These are phyloP conservation scores for Poeciliopsis paucimaculata DNA, from an alignment of 2,797 vertebrate genomes.

Conservation along the genomic window DNA sequence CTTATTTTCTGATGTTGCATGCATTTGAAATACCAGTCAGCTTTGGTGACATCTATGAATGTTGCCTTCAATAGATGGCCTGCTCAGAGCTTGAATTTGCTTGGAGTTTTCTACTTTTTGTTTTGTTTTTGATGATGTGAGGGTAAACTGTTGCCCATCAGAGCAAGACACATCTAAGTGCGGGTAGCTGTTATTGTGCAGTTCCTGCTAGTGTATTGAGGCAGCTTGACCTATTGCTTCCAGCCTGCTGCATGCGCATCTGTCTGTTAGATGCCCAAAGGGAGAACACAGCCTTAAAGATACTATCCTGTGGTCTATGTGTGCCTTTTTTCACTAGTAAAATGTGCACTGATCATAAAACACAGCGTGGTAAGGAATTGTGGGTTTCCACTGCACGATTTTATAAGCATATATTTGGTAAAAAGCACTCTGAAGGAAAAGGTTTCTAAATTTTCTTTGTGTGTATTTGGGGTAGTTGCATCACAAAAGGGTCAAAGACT, in stretches of 20 bases:
- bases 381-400: not conserved
- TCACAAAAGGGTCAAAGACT: not conserved
- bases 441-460: not conserved
- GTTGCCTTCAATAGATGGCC: not conserved
- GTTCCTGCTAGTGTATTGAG: conserved; percentile 42
- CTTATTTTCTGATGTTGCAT: not conserved
- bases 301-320: not conserved
- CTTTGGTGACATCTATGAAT: not conserved
- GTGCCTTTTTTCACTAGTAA: conserved; percentile 8
- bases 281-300: conserved; percentile 7
- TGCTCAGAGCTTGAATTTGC: not conserved
- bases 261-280: conserved; percentile 45
- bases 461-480: not conserved
- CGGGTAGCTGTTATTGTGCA: conserved; percentile 55
- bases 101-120: not conserved
- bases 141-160: conserved; percentile 26
- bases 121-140: not conserved
- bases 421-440: not conserved
- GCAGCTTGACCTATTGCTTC: conserved; percentile 64
- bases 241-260: conserved; percentile 58
- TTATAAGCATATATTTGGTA: not conserved
- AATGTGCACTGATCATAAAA: conserved; percentile 3
- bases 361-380: not conserved
- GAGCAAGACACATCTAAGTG: conserved; percentile 17
- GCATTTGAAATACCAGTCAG: not conserved